These are phyloP conservation scores for Coilia nasus DNA, from an alignment of 2,797 vertebrate species.

Conservation along the genomic window DNA sequence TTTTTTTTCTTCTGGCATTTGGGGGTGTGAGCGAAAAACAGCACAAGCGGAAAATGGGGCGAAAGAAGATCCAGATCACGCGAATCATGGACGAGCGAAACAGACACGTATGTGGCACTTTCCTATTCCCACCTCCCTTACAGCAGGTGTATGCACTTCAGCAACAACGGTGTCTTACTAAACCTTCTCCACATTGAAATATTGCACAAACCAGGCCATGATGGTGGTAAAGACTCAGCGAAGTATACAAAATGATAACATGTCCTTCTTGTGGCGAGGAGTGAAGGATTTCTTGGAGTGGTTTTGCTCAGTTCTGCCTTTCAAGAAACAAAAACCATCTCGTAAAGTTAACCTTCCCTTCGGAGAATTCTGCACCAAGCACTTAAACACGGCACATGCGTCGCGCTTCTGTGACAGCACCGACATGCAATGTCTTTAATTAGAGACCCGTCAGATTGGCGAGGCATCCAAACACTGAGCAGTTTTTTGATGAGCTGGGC, in stretches of 20 bases:
- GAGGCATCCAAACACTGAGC: neutral
- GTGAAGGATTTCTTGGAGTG: slow-evolving; percentile 6
- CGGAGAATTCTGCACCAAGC: neutral
- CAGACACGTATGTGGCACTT: slow-evolving; percentile 83
- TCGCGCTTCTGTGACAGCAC: neutral
- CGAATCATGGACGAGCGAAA: slow-evolving; percentile 96
- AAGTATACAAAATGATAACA: neutral
- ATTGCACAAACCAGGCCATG: neutral
- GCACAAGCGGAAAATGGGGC: slow-evolving; percentile 84
- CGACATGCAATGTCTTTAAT: neutral
- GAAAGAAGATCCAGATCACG: slow-evolving; percentile 98
- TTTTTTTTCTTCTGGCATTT: slow-evolving; percentile 65
- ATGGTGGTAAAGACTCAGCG: neutral
- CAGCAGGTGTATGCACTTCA: neutral
- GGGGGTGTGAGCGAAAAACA: slow-evolving; percentile 69
- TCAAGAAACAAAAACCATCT: slow-evolving; percentile 4
- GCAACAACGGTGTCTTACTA: neutral
- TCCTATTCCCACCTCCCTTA: too few relatives aligned
- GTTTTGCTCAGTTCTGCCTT: neutral
- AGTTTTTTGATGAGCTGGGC: slow-evolving; percentile 37
- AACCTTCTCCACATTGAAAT: neutral
- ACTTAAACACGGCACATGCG: neutral
- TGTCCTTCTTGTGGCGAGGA: neutral
- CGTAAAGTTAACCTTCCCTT: neutral
- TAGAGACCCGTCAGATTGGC: neutral